These are phyloP conservation scores for Onychomys arenicola DNA, from an alignment of 2,797 vertebrate genomes.

Conservation along the genomic window DNA sequence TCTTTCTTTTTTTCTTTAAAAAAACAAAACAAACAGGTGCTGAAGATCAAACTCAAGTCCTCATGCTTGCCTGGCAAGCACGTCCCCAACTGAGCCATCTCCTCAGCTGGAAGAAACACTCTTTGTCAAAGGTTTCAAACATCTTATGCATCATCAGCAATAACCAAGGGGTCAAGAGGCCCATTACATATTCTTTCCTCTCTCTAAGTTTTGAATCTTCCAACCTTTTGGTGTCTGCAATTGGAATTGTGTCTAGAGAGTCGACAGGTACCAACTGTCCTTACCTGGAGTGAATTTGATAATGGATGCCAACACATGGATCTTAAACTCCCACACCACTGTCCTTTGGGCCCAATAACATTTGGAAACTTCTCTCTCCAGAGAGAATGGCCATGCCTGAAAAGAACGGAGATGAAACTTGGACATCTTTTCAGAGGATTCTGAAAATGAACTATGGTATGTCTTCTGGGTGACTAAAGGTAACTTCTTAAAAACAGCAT, in stretches of 20 bases:
- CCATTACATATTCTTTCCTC: neutral
- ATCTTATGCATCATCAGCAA: neutral
- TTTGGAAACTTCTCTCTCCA: slow-evolving; percentile 48
- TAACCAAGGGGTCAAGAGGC: neutral
- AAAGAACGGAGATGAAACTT: slow-evolving; percentile 62
- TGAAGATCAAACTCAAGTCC: neutral
- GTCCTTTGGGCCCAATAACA: slow-evolving; percentile 40
- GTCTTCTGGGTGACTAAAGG: slow-evolving; percentile 71
- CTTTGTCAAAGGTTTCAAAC: neutral
- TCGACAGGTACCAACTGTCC: slow-evolving; percentile 64
- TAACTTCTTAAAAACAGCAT: slow-evolving; percentile 59
- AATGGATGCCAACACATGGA: slow-evolving; percentile 49
- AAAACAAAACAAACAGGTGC: neutral
- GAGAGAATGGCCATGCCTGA: slow-evolving; percentile 65
- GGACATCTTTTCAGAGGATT: slow-evolving; percentile 16
- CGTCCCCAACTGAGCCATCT: neutral
- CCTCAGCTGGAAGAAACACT: neutral
- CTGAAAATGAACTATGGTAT: slow-evolving; percentile 68
- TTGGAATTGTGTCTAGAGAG: neutral
- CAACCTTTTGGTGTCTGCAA: neutral
- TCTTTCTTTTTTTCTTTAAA: neutral
- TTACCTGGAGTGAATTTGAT: slow-evolving; percentile 66
- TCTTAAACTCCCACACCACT: slow-evolving; percentile 49
- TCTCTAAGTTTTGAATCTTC: slow-evolving; percentile 17
- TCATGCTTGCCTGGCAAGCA: neutral